Percentiles rank a stretch among this genome's conserved stretches.
Conservation (phyloP, 1,140 invertebrate genomes). For the Drosophila mayri region DNA sequence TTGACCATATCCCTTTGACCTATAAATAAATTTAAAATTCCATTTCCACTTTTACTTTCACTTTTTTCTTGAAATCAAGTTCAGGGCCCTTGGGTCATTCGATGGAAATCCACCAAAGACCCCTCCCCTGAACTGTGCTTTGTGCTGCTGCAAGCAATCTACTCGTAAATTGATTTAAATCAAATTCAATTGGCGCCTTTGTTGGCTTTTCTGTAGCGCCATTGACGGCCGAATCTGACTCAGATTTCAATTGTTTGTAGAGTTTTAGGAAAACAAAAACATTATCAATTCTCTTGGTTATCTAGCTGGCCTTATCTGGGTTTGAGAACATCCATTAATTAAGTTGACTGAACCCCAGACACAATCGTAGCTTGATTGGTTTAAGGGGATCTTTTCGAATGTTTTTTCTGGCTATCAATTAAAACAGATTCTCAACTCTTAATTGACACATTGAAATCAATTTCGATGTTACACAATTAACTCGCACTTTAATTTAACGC, state of each 20-base stretch:
- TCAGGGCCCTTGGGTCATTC: conserved; percentile 17
- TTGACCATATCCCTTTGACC: neutral
- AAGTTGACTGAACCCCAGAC: conserved; percentile 2
- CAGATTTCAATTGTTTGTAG: conserved; percentile 15
- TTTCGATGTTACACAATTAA: conserved; percentile 9
- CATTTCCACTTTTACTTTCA: conserved; percentile 13
- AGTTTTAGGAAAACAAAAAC: conserved; percentile 11
- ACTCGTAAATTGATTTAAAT: conserved; percentile 76
- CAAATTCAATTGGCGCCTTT: conserved; percentile 72
- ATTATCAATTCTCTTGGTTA: conserved; percentile 10
- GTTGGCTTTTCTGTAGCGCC: conserved; percentile 22
- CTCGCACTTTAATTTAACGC: conserved; percentile 8
- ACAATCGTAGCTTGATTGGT: neutral
- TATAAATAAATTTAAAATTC: neutral
- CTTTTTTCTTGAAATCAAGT: conserved; percentile 3
- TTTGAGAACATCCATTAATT: conserved; percentile 24
- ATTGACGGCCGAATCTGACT: conserved; percentile 46
- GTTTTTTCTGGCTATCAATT: neutral
- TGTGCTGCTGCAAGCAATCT: conserved; percentile 57
- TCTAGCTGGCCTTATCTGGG: conserved; percentile 12
- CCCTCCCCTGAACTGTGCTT: neutral
- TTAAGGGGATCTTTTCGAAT: neutral
- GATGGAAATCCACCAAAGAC: neutral
- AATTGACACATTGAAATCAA: neutral
- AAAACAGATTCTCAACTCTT: neutral